Conservation (phyloP, 2,113 vertebrate genomes). For the Corvus cornix region DNA sequence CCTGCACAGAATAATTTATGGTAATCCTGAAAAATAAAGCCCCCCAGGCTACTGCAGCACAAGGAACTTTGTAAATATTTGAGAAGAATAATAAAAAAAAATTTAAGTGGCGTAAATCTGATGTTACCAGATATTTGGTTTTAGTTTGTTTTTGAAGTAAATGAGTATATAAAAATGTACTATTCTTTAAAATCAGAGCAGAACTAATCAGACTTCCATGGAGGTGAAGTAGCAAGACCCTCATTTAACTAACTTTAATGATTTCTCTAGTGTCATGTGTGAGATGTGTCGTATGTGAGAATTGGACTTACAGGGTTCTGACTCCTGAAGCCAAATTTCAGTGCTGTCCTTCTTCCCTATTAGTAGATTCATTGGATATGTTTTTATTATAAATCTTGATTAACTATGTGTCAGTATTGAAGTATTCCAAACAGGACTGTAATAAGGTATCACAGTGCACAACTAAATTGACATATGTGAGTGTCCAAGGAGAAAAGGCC, state of each 20-base stretch:
- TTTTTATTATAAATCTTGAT: background rate
- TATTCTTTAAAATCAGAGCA: background rate
- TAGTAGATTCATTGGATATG: background rate
- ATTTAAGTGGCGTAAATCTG: background rate
- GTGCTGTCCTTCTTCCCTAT: background rate
- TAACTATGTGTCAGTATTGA: background rate
- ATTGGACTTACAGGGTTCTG: background rate
- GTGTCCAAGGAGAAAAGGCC: background rate
- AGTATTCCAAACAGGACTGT: background rate
- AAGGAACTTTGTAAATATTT: background rate
- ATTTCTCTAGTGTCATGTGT: background rate
- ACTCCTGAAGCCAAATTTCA: background rate
- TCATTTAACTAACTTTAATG: background rate
- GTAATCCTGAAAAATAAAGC: background rate
- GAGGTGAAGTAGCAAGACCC: background rate
- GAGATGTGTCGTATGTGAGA: background rate
- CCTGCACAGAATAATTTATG: background rate
- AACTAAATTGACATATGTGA: background rate
- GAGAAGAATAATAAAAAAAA: background rate
- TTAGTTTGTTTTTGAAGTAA: background rate
- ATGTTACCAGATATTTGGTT: background rate
- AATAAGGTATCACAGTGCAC: background rate
- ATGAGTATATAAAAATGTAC: background rate
- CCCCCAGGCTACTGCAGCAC: rapidly evolving
- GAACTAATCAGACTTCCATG: background rate